Evolutionary conservation across 2,797 vertebrate species (phyloP).

Genomic region (Ptychadena robeensis): DNA sequence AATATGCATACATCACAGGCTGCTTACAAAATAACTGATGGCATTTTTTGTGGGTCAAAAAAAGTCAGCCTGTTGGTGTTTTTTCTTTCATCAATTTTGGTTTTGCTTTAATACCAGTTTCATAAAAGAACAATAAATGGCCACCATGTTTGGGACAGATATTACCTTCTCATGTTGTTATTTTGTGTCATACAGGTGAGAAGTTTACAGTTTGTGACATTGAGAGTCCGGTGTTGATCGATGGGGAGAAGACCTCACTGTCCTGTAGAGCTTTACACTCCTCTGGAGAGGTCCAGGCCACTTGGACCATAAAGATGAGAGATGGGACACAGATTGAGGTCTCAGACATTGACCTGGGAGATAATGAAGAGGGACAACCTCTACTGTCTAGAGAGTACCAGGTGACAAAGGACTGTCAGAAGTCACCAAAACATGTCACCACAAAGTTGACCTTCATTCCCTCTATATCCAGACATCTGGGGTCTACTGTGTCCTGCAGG

Average conservation of each 20-base stretch:
- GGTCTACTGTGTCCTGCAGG: slow-evolving; percentile 9
- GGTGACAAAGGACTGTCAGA: not conserved
- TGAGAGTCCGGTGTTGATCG: slow-evolving; percentile 17
- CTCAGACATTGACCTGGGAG: not conserved
- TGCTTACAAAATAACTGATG: too few relatives aligned
- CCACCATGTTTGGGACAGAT: too few relatives aligned
- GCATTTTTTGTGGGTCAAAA: too few relatives aligned
- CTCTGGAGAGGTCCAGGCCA: not conserved
- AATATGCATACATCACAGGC: too few relatives aligned
- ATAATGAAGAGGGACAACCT: slow-evolving; percentile 33
- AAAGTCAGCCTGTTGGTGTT: too few relatives aligned
- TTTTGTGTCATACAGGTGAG: slow-evolving; percentile 6
- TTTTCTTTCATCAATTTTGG: too few relatives aligned
- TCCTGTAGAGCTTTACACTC: slow-evolving; percentile 23
- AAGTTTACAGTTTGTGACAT: not conserved
- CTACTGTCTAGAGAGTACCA: slow-evolving; percentile 35
- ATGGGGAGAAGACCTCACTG: slow-evolving; percentile 26
- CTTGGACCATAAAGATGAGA: slow-evolving; percentile 9
- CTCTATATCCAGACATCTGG: slow-evolving; percentile 27
- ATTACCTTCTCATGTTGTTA: too few relatives aligned
- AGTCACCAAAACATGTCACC: not conserved
- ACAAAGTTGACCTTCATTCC: slow-evolving; percentile 38
- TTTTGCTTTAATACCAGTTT: too few relatives aligned
- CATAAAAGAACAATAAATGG: too few relatives aligned
- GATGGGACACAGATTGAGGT: slow-evolving; percentile 19